Base-by-base conservation (phyloP, 1,140 invertebrate species). In the Oryzaephilus surinamensis region DNA sequence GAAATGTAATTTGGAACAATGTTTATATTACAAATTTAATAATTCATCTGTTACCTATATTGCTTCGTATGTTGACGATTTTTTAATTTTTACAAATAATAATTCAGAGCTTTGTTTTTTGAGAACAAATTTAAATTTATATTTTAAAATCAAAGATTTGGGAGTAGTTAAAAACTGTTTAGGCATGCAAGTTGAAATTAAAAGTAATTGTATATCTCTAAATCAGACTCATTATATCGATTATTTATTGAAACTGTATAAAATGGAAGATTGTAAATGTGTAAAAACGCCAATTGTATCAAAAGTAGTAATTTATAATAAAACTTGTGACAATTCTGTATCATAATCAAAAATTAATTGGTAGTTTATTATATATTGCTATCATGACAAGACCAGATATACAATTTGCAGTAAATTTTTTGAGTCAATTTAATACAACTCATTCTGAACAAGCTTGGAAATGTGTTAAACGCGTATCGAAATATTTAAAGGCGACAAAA, bases 401-500 rank as follows among this genome's bases (percentile, higher is more conserved):
- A 26, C 14, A 45, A 13, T 53, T 46, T 41, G 46, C 43, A 21
- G 39, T 53, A 17, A 57, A 50, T 41, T 29, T 41, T 27, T 39
- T 55, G 19, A 49, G 39, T 41, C 48, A 38, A 35, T 63, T 55
- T 44, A 53, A 49, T 14, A 45, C 45, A 6, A 32, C n/a, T n/a
- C n/a, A 31, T 15, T 53, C 26, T 32, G 21, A 32, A 27, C 26
- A 27, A 32, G 32, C 28, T 46, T 61, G 55, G 52, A 30, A 26
- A 27, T 52, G 52, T 12, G 55, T 50, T 0, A 61, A 66, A 39
- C 36, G 56, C 23, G 40, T 68, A 0, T 45, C 65, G 10, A 37
- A 50, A 13, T 66, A 67, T 41, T 45, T 69, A 7, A 53, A 56
- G 34, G 54, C 53, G 13, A 65, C 63, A 2, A 36, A 26, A 2